Conservation (phyloP, 2,888 invertebrate species). For the Rotaria socialis region DNA sequence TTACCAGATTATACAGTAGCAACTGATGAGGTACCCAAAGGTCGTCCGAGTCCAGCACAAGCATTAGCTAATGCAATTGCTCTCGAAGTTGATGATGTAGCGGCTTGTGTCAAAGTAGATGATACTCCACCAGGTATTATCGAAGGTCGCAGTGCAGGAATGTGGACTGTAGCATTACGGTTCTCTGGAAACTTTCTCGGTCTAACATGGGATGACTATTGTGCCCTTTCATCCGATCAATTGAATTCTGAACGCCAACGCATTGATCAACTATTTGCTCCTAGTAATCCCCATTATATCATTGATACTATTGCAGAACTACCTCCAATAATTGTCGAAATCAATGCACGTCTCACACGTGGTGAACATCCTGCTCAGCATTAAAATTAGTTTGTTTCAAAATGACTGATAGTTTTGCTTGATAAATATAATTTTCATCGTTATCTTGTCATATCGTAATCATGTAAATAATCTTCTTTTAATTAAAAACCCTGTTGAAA, state of each 20-base stretch:
- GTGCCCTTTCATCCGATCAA: slow-evolving; percentile 50
- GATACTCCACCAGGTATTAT: slow-evolving; percentile 57
- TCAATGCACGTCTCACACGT: slow-evolving; percentile 53
- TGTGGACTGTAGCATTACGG: slow-evolving; percentile 59
- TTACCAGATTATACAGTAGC: slow-evolving; percentile 56
- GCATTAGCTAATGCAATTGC: neutral
- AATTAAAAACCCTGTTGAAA: no score
- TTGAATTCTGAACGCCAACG: slow-evolving; percentile 52
- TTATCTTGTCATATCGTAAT: no score
- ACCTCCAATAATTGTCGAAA: slow-evolving; percentile 56
- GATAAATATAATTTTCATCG: no score
- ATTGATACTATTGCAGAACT: slow-evolving; percentile 57
- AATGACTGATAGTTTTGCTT: neutral
- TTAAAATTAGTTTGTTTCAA: neutral
- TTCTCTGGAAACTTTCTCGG: slow-evolving; percentile 59
- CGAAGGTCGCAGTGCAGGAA: slow-evolving; percentile 58
- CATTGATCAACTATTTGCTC: slow-evolving; percentile 54
- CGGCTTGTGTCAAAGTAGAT: slow-evolving; percentile 52
- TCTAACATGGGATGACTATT: slow-evolving; percentile 54
- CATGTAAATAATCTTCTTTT: no score
- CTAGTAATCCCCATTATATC: slow-evolving; percentile 54
- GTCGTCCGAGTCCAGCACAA: neutral
- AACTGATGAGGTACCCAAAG: slow-evolving; percentile 55
- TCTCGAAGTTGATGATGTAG: neutral
- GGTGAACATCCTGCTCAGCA: slow-evolving; percentile 50